These are phyloP conservation scores for Antidorcas marsupialis DNA, from an alignment of 2,113 vertebrate species.

Conservation along the genomic window DNA sequence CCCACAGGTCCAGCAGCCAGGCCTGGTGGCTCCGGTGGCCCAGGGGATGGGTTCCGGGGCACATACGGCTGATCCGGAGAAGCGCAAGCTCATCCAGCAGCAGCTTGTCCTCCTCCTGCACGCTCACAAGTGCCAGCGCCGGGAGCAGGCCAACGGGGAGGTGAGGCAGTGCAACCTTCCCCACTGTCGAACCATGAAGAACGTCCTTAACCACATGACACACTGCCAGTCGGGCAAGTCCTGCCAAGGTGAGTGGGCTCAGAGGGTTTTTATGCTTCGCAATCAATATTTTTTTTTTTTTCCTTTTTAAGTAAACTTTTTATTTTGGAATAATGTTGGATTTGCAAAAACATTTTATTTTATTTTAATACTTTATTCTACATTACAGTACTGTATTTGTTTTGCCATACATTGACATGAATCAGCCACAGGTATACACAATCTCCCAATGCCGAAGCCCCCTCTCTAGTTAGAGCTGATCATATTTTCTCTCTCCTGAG, in stretches of 20 bases:
- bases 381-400: too few species aligned
- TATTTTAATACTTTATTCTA: too few species aligned
- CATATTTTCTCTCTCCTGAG: background rate
- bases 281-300: background rate
- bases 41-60: slow-evolving; percentile 90
- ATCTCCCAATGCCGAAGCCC: too few species aligned
- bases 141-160: slow-evolving; percentile 97
- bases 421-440: too few species aligned
- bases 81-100: slow-evolving; percentile 98
- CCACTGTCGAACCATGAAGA: slow-evolving; percentile 99
- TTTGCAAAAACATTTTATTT: too few species aligned
- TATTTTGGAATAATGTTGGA: too few species aligned
- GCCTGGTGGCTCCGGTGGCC: slow-evolving; percentile 85
- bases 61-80: slow-evolving; percentile 96
- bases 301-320: too few species aligned
- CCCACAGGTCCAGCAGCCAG: slow-evolving; percentile 82
- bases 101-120: slow-evolving; percentile 96
- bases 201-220: slow-evolving; percentile 99
- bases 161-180: slow-evolving; percentile 97
- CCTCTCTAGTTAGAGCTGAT: background rate
- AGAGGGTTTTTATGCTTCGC: background rate
- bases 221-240: slow-evolving; percentile 99
- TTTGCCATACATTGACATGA: too few species aligned
- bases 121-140: slow-evolving; percentile 97
- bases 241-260: slow-evolving; percentile 91